Conservation (phyloP, 1,140 invertebrate species). For the Copidosoma floridanum region DNA sequence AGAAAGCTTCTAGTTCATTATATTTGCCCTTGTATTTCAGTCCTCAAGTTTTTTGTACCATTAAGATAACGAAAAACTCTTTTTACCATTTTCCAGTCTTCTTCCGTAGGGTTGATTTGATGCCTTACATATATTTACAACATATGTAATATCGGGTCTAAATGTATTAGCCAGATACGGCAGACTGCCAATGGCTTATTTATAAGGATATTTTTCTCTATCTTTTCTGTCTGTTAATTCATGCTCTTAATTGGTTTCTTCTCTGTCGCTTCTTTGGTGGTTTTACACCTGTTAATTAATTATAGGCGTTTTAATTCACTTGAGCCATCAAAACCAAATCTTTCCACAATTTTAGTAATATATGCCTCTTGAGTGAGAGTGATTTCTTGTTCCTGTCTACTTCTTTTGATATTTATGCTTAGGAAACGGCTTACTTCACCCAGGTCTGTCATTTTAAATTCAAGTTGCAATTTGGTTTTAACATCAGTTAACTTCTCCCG, state of each 20-base stretch:
- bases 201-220: conserved; percentile 26
- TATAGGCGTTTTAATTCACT: conserved; percentile 8
- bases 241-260: not conserved
- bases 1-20: not conserved
- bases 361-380: not conserved
- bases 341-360: conserved; percentile 4
- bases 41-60: conserved; percentile 2
- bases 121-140: conserved; percentile 22
- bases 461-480: conserved; percentile 2
- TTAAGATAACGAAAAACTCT: conserved; percentile 2
- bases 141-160: conserved; percentile 53
- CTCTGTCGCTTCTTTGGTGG: conserved; percentile 1
- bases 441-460: conserved; percentile 16
- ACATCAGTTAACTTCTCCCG: not conserved
- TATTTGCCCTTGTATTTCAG: not conserved
- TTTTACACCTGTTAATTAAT: not conserved
- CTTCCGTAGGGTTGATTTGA: conserved; percentile 13
- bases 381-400: not conserved
- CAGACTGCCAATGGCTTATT: conserved; percentile 44
- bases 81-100: conserved; percentile 11
- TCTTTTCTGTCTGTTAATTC: no score
- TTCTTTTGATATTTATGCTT: not conserved
- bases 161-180: conserved; percentile 49
- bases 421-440: conserved; percentile 7
- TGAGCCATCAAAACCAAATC: conserved; percentile 5